Evolutionary conservation across 2,888 invertebrate genomes (phyloP).

Genomic region (Listrodromus nycthemerus): DNA sequence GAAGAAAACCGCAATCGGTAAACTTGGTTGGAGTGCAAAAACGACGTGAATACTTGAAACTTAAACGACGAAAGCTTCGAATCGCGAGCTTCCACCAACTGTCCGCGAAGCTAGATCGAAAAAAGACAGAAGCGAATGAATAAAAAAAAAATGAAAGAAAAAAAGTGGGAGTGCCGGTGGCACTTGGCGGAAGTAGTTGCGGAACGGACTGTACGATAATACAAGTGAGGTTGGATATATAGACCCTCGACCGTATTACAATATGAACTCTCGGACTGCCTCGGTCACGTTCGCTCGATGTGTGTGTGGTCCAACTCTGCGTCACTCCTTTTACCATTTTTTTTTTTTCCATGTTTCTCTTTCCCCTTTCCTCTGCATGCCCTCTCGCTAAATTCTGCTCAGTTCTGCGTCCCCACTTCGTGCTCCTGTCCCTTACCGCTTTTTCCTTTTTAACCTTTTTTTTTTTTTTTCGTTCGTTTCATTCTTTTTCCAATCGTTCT

Average conservation of each 20-base stretch:
- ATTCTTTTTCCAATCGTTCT: slow-evolving; percentile 20
- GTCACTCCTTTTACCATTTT: slow-evolving; percentile 68
- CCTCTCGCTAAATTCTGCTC: slow-evolving; percentile 44
- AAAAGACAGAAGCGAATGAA: slow-evolving; percentile 26
- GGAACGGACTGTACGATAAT: slow-evolving; percentile 82
- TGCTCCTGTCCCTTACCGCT: slow-evolving; percentile 49
- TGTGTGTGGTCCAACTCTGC: slow-evolving; percentile 82
- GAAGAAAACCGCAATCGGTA: neutral
- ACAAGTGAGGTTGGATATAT: slow-evolving; percentile 74
- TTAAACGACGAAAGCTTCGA: neutral
- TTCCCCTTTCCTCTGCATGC: slow-evolving; percentile 32
- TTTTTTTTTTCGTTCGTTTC: slow-evolving; percentile 33
- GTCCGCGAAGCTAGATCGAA: neutral
- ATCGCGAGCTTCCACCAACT: neutral
- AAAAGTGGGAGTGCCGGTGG: slow-evolving; percentile 30
- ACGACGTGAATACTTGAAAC: neutral
- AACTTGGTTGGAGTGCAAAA: neutral
- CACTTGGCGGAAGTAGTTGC: slow-evolving; percentile 77
- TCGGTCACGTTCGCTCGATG: slow-evolving; percentile 83
- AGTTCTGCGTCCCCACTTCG: slow-evolving; percentile 60
- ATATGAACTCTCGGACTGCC: slow-evolving; percentile 82
- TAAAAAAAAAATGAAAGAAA: slow-evolving; percentile 19
- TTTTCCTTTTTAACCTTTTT: slow-evolving; percentile 8
- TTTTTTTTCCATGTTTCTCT: slow-evolving; percentile 48
- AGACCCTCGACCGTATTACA: slow-evolving; percentile 80